A percentile compares a stretch with the other conserved stretches of the same genome.
phyloP scores from a whole-genome alignment of 1,140 invertebrate species.

The Pachypeltis micranthus region DNA sequence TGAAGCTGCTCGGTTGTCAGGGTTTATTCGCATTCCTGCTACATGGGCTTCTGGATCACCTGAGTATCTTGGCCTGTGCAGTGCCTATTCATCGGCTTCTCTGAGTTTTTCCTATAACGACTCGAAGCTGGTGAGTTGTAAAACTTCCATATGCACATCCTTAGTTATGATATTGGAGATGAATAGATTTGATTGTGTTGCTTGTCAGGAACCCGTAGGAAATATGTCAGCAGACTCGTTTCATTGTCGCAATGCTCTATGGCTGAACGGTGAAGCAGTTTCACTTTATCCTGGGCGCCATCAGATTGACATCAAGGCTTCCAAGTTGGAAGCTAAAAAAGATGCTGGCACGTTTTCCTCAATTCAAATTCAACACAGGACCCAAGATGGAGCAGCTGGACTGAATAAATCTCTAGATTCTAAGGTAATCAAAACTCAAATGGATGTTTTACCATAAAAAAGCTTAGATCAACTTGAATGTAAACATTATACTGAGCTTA shows the following conservation, averaged over 20 bases:
- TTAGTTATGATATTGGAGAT: too few relatives aligned
- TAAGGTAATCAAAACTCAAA: neutral
- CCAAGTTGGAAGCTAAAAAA: constrained; percentile 18
- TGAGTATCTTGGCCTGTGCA: neutral
- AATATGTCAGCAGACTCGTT: constrained; percentile 55
- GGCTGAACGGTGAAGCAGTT: constrained; percentile 44
- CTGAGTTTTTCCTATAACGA: neutral
- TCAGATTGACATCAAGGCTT: constrained; percentile 58
- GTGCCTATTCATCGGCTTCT: neutral
- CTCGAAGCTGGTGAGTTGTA: neutral
- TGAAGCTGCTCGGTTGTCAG: neutral
- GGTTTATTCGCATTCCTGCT: neutral
- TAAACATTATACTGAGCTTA: too few relatives aligned
- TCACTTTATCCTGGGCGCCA: constrained; percentile 43
- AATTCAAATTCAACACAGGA: constrained; percentile 40
- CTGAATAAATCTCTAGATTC: constrained; percentile 47
- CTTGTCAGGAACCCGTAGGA: constrained; percentile 40
- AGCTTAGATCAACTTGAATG: too few relatives aligned
- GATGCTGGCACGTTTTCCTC: neutral
- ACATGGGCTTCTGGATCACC: neutral
- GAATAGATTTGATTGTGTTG: too few relatives aligned
- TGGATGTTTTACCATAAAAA: too few relatives aligned
- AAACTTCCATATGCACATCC: too few relatives aligned
- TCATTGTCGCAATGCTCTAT: constrained; percentile 43
- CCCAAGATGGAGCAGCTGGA: constrained; percentile 70